These are phyloP conservation scores for Metacarcinus magister DNA, from an alignment of 2,888 invertebrate genomes.

Conservation along the genomic window DNA sequence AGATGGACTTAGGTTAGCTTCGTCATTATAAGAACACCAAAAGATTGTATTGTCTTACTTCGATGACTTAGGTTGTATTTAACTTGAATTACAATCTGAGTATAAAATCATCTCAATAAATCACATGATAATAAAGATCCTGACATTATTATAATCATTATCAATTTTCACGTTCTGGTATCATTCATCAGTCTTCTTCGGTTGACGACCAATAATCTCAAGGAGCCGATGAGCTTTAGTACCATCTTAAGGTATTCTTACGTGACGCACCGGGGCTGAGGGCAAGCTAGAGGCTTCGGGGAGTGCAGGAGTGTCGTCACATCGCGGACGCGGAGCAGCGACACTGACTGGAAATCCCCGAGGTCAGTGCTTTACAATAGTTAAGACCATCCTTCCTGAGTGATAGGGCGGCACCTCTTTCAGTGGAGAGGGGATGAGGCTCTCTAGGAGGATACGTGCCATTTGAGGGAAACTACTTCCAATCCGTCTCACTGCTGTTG, in stretches of 20 bases:
- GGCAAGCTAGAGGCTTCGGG: slow-evolving; percentile 66
- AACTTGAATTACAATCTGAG: not conserved
- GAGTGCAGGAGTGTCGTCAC: slow-evolving; percentile 56
- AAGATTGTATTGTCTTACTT: slow-evolving; percentile 64
- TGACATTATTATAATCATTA: slow-evolving; percentile 10
- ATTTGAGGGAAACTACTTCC: slow-evolving; percentile 74
- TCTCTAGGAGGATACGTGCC: slow-evolving; percentile 74
- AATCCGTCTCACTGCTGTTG: slow-evolving; percentile 62
- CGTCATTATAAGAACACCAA: slow-evolving; percentile 75
- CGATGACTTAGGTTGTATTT: slow-evolving; percentile 7
- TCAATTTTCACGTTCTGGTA: not conserved
- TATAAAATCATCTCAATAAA: slow-evolving; percentile 40
- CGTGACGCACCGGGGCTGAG: slow-evolving; percentile 69
- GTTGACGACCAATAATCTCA: not conserved
- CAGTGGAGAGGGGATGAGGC: slow-evolving; percentile 77
- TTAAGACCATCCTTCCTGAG: slow-evolving; percentile 80
- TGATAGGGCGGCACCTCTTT: slow-evolving; percentile 80
- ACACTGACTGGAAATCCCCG: slow-evolving; percentile 67
- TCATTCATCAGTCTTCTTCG: not conserved
- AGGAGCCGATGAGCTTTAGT: slow-evolving; percentile 34
- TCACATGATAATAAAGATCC: slow-evolving; percentile 33
- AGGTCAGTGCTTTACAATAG: slow-evolving; percentile 70
- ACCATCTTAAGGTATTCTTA: slow-evolving; percentile 73
- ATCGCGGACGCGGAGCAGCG: not conserved
- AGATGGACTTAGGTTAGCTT: slow-evolving; percentile 73